Percentiles rank a stretch among this genome's conserved stretches.
Conservation (phyloP, 53 echinoderm and acorn worm genomes). For the Astropecten irregularis region DNA sequence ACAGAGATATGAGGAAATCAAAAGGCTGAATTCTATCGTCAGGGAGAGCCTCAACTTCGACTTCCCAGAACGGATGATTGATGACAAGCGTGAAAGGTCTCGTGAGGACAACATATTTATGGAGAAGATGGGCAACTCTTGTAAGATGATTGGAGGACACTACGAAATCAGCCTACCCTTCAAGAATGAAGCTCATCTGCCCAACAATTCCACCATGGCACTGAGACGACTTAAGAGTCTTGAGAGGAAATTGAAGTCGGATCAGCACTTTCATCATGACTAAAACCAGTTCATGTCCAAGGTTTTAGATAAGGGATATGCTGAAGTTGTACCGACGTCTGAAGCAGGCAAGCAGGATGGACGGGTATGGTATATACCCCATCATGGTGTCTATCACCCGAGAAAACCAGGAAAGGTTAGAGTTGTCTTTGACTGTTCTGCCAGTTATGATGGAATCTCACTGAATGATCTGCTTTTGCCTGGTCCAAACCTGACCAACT, state of each 20-base stretch:
- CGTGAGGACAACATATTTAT: slow-evolving; percentile 55
- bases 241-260: slow-evolving; percentile 40
- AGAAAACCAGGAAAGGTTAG: slow-evolving; percentile 46
- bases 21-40: neutral
- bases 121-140: slow-evolving; percentile 33
- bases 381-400: slow-evolving; percentile 53
- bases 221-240: slow-evolving; percentile 32
- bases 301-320: slow-evolving; percentile 61
- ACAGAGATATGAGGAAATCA: neutral
- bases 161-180: slow-evolving; percentile 62
- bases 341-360: neutral
- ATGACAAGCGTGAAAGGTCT: slow-evolving; percentile 30
- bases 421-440: slow-evolving; percentile 59
- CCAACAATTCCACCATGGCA: slow-evolving; percentile 59
- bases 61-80: neutral
- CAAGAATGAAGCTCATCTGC: slow-evolving; percentile 19
- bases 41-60: slow-evolving; percentile 37
- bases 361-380: slow-evolving; percentile 66
- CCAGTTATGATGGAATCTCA: slow-evolving; percentile 14
- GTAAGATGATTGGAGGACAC: slow-evolving; percentile 53
- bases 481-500: slow-evolving; percentile 44
- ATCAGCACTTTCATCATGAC: slow-evolving; percentile 32
- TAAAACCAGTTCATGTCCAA: slow-evolving; percentile 44
- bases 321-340: slow-evolving; percentile 22
- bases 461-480: slow-evolving; percentile 35